phyloP scores from a whole-genome alignment of 2,888 invertebrate genomes.

The Hecatera dysodea region DNA sequence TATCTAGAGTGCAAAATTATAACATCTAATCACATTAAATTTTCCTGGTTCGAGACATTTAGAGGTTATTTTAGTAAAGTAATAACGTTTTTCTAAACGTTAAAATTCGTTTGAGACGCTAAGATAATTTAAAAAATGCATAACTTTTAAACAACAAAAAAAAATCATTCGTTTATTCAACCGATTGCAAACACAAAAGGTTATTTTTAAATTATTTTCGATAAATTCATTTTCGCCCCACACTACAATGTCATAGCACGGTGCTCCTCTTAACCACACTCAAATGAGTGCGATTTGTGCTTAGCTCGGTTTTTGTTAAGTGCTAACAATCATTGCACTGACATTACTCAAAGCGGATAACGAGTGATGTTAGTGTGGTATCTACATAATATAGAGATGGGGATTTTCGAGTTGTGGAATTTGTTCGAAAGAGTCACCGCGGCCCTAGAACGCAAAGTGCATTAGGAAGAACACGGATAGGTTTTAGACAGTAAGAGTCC shows the following conservation, averaged over 20 bases:
- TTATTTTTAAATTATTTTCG: conserved; percentile 28
- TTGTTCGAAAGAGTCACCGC: no score
- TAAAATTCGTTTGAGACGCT: no score
- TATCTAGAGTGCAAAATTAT: no score
- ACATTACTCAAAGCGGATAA: conserved; percentile 30
- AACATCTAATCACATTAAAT: no score
- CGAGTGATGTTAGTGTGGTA: not conserved
- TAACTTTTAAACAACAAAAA: not conserved
- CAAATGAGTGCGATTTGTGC: conserved; percentile 44
- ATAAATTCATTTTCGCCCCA: conserved; percentile 6
- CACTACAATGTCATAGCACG: conserved; percentile 39
- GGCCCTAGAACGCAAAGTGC: no score
- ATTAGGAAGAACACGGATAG: no score
- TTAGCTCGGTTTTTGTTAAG: conserved; percentile 45
- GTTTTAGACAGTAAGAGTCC: no score
- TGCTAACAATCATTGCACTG: conserved; percentile 40
- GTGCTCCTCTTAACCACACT: conserved; percentile 44
- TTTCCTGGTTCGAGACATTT: no score
- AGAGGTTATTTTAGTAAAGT: no score
- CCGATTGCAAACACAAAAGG: conserved; percentile 1
- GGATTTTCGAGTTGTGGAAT: no score
- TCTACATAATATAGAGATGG: conserved; percentile 1
- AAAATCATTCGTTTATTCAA: not conserved
- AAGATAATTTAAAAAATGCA: not conserved
- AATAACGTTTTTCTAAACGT: no score